Base-by-base conservation (phyloP, 2,113 vertebrate genomes). In the Parotia lawesii region DNA sequence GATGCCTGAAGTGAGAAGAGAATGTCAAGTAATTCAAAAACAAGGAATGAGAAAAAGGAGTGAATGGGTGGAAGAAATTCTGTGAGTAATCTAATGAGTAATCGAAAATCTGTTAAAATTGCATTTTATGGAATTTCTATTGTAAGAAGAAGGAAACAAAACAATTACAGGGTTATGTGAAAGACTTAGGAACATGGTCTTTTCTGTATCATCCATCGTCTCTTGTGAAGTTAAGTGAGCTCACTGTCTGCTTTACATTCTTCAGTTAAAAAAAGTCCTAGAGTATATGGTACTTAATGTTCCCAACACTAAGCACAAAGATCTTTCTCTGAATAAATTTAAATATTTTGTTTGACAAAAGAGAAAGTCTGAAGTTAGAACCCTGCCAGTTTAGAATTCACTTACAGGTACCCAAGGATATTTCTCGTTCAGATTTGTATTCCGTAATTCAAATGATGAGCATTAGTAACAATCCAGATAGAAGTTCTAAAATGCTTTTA, bases 21-120 rank as follows among this genome's bases (percentile, higher is more conserved):
- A 65, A 53, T 44, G 24, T 25, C 4, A 29, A 35, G 45, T 51
- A 28, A 67, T 62, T 28, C 3, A 73, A 51, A 69, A 87, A 6
- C 1, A 4, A 64, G 13, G 7, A 73, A 47, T n/a, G 3, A 0
- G 4, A 16, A 66, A 54, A 77, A 65, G 6, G 5, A 6, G 12
- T 62, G 21, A 12, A 35, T 35, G 16, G 2, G 10, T 44, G 6
- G 25, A 7, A 57, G 8, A 78, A 73, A 69, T 33, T 62, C 58
- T 54, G 8, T 27, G 51, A 37, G n/a, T n/a, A n/a, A n/a, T n/a
- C 25, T 57, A 73, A 47, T 29, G n/a, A 5, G 29, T 37, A 69
- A 57, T 3, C 5, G 65, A 65, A 42, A 85, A 13, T 8, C 20
- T 66, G 5, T 29, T 42, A 82, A 83, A 74, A 58, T 53, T 57